Base-by-base conservation (phyloP, 2,797 vertebrate species). In the Ctenochaetus hawaiiensis region DNA sequence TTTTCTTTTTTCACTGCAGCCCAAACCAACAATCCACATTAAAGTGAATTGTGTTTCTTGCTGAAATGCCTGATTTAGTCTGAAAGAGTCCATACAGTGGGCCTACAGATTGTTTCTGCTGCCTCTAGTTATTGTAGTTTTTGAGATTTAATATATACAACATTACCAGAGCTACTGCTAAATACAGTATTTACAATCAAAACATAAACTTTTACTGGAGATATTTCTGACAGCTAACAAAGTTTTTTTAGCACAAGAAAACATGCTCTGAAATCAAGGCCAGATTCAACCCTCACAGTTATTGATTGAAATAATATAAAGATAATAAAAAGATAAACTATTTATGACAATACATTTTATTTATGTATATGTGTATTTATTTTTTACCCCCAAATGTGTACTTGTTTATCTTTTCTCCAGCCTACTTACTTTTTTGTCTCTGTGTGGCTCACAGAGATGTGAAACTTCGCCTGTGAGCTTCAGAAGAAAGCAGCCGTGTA, bases 401-500 rank as follows among this genome's bases (percentile, higher is more conserved):
- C 14, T 64, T 73, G 41, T 69, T 68, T 64, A 37, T 64, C 1
- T 51, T 61, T 51, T 26, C 53, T 20, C 12, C 17, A 3, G 30
- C 60, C 8, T 44, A 20, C 59, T 66, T 22, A 51, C 52, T 47
- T 10, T 47, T 22, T 23, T 44, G 34, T 77, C 20, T 68, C 17
- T 53, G 16, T 73, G 61, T 69, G 37, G 47, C 41, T 72, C 56
- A 77, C 30, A 47, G 41, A 67, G 30, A 34, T 6, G 30, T 34
- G 30, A 34, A 82, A 57, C 59, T 76, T 59, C 72, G 64, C 60
- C 59, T 78, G 60, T 2, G 43, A 75, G 74, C 74, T 77, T 43
- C 48, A 80, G 72, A 52, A 80, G 60, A 78, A 77, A 82, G 70
- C 61, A 62, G 30, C 16, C 9, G 41, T 74, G 81, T 86, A 30